Base-by-base conservation (phyloP, 2,888 invertebrate genomes). In the Rotaria magnacalcarata region DNA sequence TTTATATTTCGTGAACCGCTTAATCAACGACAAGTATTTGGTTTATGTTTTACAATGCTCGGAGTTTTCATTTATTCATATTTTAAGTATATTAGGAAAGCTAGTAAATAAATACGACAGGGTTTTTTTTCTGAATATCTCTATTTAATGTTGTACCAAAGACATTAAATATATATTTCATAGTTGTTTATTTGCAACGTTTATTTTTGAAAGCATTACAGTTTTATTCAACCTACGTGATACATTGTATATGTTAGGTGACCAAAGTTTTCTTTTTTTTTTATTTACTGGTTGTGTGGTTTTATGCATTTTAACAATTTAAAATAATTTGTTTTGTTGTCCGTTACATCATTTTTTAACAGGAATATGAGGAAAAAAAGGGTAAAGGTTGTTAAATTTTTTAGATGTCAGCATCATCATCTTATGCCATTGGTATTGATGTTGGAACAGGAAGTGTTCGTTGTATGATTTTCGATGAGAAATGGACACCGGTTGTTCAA, bases 371-470 rank as follows among this genome's bases (percentile, higher is more conserved):
- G 21, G 5, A 16, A 16, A 16, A 54, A 54, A 21, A 54, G 21
- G 5, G 21, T 16, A 50, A 14, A 11, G 8, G 4, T 67, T 67
- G 6, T 6, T 16, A 34, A 19, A 67, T 34, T 19, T 67, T 67
- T 67, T 34, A 67, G 67, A 67, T 67, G 67, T 34, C 67, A 67
- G 34, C 10, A 60, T 34, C 67, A 67, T 27, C 47, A 4, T 80
- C 80, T 1, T 80, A 80, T 80, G 47, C 47, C 11, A 80, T 91
- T 87, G 91, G 91, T n/a, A 95, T 97, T 21, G 97, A 97, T 92
- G 96, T 97, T 67, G 97, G 97, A 10, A 96, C 96, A 3, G 94
- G 94, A 24, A 96, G 96, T 92, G 96, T 93, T 0, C 92, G 97
- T 88, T 96, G 95, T 14, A 96, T 95, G 7, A 91, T 97, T 58